Percentiles rank a stretch among this genome's conserved stretches.
Evolutionary conservation across 2,888 invertebrate genomes (phyloP).

Genomic region (Liopterus haemorrhoidalis): DNA sequence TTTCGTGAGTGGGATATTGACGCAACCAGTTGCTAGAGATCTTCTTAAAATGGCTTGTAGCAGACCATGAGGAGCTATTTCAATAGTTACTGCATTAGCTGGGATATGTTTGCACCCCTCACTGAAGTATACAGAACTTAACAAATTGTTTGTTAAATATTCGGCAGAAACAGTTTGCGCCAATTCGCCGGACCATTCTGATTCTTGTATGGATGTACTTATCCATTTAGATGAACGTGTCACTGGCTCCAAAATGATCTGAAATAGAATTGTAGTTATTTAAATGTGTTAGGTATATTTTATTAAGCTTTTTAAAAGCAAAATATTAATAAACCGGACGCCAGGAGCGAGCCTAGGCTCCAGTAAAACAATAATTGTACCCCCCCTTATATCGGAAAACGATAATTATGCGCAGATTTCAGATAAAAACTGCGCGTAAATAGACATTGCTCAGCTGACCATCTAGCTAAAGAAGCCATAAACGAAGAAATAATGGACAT

Average conservation of each 20-base stretch:
- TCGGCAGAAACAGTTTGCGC: slow-evolving; percentile 56
- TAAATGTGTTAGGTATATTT: too few species aligned
- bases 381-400: too few species aligned
- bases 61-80: slow-evolving; percentile 85
- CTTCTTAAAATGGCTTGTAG: slow-evolving; percentile 81
- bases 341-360: too few species aligned
- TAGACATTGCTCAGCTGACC: too few species aligned
- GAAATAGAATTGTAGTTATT: too few species aligned
- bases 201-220: slow-evolving; percentile 58
- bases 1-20: slow-evolving; percentile 71
- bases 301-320: too few species aligned
- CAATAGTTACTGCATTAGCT: slow-evolving; percentile 74
- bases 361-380: too few species aligned
- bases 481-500: too few species aligned
- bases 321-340: background rate
- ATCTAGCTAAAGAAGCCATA: too few species aligned
- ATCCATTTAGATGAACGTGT: slow-evolving; percentile 58
- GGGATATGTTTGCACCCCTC: slow-evolving; percentile 77
- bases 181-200: slow-evolving; percentile 51
- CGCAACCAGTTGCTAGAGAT: slow-evolving; percentile 63
- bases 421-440: too few species aligned
- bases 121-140: slow-evolving; percentile 70
- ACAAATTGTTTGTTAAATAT: slow-evolving; percentile 62
- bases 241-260: slow-evolving; percentile 44
- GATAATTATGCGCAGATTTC: too few species aligned